Evolutionary conservation across 2,888 invertebrate species (phyloP).

Genomic region (Orthosia incerta): DNA sequence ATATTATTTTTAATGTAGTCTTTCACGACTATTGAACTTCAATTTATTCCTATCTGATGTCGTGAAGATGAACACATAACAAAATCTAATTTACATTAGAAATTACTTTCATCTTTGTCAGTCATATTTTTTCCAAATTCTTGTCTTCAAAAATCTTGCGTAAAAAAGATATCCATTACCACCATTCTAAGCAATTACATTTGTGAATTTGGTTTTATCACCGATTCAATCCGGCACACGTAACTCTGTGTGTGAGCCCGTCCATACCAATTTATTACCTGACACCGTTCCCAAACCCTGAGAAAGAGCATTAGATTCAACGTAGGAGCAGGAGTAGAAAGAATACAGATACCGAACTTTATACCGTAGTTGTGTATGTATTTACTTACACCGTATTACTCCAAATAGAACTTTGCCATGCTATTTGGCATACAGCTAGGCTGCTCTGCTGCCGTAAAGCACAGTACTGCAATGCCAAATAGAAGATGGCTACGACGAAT

Average conservation of each 20-base stretch:
- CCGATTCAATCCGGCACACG: conserved; percentile 18
- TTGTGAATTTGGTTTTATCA: conserved; percentile 39
- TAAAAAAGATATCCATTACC: conserved; percentile 15
- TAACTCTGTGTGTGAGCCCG: conserved; percentile 38
- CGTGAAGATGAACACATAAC: not conserved
- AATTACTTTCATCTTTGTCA: no score
- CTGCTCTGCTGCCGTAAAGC: no score
- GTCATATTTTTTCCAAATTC: not conserved
- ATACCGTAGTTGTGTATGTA: not conserved
- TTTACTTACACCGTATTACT: no score
- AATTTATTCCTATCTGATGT: no score
- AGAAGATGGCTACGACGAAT: not conserved
- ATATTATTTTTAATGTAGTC: no score
- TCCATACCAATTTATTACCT: conserved; percentile 56
- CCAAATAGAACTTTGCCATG: no score
- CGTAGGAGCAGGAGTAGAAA: conserved; percentile 1
- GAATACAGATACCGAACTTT: not conserved
- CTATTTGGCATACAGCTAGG: no score
- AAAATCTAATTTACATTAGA: not conserved
- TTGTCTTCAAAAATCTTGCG: not conserved
- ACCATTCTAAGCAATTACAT: conserved; percentile 36
- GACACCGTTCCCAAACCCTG: conserved; percentile 19
- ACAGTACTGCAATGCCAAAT: not conserved
- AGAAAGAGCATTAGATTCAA: conserved; percentile 50
- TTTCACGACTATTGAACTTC: no score